These are phyloP conservation scores for Okapia johnstoni DNA, from an alignment of 2,113 vertebrate genomes.

Conservation along the genomic window DNA sequence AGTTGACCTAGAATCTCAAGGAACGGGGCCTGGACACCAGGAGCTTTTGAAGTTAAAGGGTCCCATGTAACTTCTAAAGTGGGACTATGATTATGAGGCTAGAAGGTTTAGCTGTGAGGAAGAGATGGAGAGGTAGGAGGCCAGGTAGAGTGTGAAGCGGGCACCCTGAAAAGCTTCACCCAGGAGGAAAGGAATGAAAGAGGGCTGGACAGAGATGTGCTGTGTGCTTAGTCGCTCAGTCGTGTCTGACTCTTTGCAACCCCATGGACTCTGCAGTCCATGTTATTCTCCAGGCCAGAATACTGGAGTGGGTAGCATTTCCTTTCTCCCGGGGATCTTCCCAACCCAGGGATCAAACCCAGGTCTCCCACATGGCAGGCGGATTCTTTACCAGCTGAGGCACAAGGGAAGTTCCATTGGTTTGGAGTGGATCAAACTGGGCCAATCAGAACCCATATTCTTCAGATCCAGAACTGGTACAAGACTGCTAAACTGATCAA, in stretches of 20 bases:
- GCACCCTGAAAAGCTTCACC: background rate
- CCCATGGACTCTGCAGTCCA: background rate
- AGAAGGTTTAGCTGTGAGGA: background rate
- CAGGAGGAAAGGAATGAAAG: background rate
- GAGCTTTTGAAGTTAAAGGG: background rate
- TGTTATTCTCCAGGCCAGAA: background rate
- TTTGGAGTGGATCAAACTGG: background rate
- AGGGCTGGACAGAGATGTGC: background rate
- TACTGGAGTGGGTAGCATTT: background rate
- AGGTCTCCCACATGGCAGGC: background rate
- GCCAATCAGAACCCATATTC: background rate
- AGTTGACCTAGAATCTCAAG: background rate
- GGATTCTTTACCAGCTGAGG: background rate
- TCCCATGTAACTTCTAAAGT: background rate
- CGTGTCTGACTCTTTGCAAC: background rate
- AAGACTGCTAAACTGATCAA: background rate
- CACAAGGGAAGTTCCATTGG: background rate
- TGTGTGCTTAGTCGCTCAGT: background rate
- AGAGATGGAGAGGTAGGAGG: background rate
- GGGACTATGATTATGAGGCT: background rate
- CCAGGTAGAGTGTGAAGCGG: too few relatives aligned
- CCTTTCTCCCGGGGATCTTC: background rate
- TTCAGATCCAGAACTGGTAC: background rate
- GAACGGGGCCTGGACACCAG: background rate
- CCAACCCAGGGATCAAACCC: background rate